Evolutionary conservation across 2,113 vertebrate species (phyloP), one percentile per base, ranked within the genome.

Genomic region (Hippocampus barbouri): DNA sequence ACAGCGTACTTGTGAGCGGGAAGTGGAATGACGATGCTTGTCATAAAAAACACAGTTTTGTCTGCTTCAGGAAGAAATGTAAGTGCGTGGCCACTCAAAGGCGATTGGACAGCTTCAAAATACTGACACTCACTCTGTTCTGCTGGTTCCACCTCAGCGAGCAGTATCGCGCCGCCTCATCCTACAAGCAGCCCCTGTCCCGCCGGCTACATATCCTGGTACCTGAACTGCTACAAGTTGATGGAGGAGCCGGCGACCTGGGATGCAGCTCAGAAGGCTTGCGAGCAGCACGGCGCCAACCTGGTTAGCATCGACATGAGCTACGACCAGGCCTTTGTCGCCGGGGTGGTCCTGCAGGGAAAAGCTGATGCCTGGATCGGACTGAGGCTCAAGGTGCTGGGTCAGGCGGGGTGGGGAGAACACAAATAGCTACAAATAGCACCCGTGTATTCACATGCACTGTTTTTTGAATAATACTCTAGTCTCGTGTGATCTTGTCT

Each of bases 261-360:
- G 92, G 86, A 87, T 0, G 84, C 62, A 0, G 92, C 92, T 23
- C 88, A 87, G 77, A 11, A 6, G 0, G 74, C 84, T 43, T 93
- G 92, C 18, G 5, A 30, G 60, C 6, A 73, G 57, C 70, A 90
- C 15, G 86, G 82, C 5, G 91, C 82, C 2, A 79, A 92, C 85
- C 82, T 93, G 87, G 91, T 87, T 68, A 93, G 93, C 73, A 76
- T 93, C 2, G 93, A 93, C 81, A 87, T 88, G 85, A 92, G 91
- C 85, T 93, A 93, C 53, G 92, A 93, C 72, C 93, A 93, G 84
- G 91, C 91, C 69, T 93, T 93, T 51, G 75, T 93, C 2, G 83
- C 91, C 0, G 89, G 86, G 15, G 91, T 67, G 2, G 79, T 93
- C 2, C 86, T 92, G 69, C 86, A 90, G 76, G 82, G 87, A 41